A percentile compares a stretch with the other conserved stretches of the same genome.
Evolutionary conservation across 2,113 vertebrate genomes (phyloP).

Genomic region (Tamias sibiricus): DNA sequence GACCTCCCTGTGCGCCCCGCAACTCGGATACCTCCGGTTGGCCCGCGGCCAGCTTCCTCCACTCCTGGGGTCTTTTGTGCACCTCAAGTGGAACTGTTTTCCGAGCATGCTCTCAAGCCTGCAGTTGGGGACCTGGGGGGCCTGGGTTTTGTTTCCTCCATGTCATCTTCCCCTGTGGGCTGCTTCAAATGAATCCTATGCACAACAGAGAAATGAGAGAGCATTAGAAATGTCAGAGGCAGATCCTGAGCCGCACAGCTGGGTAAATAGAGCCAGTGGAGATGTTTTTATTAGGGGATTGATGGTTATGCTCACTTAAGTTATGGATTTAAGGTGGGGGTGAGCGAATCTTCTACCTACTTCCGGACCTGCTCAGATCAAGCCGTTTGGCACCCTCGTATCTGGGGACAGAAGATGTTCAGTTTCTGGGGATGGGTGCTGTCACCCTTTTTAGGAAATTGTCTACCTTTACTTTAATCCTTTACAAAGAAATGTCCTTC

Average conservation of each 20-base stretch:
- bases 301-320: slow-evolving; percentile 66
- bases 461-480: neutral
- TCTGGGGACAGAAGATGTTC: neutral
- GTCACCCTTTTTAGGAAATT: neutral
- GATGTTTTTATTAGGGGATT: slow-evolving; percentile 77
- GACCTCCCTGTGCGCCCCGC: slow-evolving; percentile 53
- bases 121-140: neutral
- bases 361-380: slow-evolving; percentile 14
- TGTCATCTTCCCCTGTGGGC: slow-evolving; percentile 64
- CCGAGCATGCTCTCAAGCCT: slow-evolving; percentile 2
- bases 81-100: slow-evolving; percentile 27
- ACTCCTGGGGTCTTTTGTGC: slow-evolving; percentile 66
- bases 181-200: slow-evolving; percentile 59
- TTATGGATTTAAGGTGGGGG: slow-evolving; percentile 15
- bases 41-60: slow-evolving; percentile 69
- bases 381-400: neutral
- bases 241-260: slow-evolving; percentile 74
- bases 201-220: slow-evolving; percentile 64
- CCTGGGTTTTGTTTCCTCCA: slow-evolving; percentile 70
- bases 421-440: no score
- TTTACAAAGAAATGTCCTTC: neutral
- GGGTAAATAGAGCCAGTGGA: slow-evolving; percentile 77
- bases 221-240: slow-evolving; percentile 79
- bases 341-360: neutral
- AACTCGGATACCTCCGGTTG: slow-evolving; percentile 41